These are phyloP conservation scores for Chloroclystis v-ata DNA, from an alignment of 2,888 invertebrate genomes.

Conservation along the genomic window DNA sequence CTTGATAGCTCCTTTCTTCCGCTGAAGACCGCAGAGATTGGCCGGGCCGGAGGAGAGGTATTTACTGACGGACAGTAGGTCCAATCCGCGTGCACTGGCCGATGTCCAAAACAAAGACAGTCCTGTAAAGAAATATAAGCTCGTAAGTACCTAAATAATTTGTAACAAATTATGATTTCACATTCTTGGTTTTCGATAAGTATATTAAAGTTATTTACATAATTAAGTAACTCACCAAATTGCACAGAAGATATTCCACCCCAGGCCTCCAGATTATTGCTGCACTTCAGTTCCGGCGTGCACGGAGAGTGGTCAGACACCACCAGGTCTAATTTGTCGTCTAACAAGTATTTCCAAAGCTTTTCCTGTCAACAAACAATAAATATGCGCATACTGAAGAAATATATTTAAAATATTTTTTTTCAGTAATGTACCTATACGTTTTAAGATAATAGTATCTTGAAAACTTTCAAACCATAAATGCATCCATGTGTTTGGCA, in stretches of 20 bases:
- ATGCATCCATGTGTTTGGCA: too few relatives aligned
- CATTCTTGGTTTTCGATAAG: too few relatives aligned
- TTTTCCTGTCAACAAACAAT: constrained; percentile 58
- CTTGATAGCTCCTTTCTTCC: constrained; percentile 79
- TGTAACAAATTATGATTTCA: too few relatives aligned
- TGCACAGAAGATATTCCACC: constrained; percentile 86
- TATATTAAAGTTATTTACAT: too few relatives aligned
- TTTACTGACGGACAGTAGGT: constrained; percentile 75
- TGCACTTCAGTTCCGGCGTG: constrained; percentile 80
- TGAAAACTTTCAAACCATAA: too few relatives aligned
- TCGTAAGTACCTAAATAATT: constrained; percentile 62
- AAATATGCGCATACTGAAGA: neutral
- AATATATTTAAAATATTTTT: neutral
- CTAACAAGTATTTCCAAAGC: constrained; percentile 80
- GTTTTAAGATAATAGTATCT: too few relatives aligned
- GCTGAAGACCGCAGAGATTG: constrained; percentile 78
- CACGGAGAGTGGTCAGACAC: constrained; percentile 85
- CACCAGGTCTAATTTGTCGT: constrained; percentile 79
- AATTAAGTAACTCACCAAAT: constrained; percentile 64
- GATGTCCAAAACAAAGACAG: constrained; percentile 84
- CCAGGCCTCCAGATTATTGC: constrained; percentile 84
- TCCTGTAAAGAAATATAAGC: constrained; percentile 52
- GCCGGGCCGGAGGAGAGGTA: constrained; percentile 81
- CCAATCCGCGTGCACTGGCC: constrained; percentile 72
- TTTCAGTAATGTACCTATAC: too few relatives aligned